Conservation (phyloP, 2,113 vertebrate species). For the Alexandromys fortis region DNA sequence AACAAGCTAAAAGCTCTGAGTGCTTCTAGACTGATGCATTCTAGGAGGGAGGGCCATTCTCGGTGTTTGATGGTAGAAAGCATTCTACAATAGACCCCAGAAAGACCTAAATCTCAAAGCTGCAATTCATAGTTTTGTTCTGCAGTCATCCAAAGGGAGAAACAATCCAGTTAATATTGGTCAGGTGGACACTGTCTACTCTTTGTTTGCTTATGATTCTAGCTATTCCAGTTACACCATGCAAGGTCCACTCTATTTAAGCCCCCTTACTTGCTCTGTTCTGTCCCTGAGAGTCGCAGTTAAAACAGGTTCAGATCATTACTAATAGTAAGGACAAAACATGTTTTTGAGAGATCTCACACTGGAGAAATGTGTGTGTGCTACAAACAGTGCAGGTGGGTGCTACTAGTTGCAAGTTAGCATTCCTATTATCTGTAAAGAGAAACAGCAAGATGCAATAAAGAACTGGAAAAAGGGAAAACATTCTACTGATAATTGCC, state of each 20-base stretch:
- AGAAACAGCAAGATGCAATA: not conserved
- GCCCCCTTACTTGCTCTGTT: not conserved
- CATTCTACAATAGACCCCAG: slow-evolving; percentile 60
- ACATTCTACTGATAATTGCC: not conserved
- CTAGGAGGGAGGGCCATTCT: slow-evolving; percentile 55
- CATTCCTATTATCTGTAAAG: slow-evolving; percentile 32
- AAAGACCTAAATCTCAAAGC: slow-evolving; percentile 54
- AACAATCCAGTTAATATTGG: slow-evolving; percentile 42
- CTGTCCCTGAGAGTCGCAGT: not conserved
- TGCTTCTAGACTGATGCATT: slow-evolving; percentile 72
- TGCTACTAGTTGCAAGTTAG: not conserved
- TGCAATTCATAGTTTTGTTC: slow-evolving; percentile 61
- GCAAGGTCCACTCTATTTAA: not conserved
- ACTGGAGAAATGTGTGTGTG: not conserved
- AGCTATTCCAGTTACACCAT: not conserved
- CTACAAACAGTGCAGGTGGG: not conserved
- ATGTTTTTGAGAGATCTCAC: slow-evolving; percentile 11
- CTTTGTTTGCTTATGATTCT: slow-evolving; percentile 31
- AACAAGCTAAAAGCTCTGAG: slow-evolving; percentile 83
- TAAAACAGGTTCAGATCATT: slow-evolving; percentile 39
- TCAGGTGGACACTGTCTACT: not conserved
- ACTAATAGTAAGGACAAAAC: not conserved
- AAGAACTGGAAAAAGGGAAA: slow-evolving; percentile 33
- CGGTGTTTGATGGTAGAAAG: slow-evolving; percentile 56
- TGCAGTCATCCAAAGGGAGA: slow-evolving; percentile 39